Conservation (phyloP, 2,797 vertebrate species). For the Phataginus tetradactyla region DNA sequence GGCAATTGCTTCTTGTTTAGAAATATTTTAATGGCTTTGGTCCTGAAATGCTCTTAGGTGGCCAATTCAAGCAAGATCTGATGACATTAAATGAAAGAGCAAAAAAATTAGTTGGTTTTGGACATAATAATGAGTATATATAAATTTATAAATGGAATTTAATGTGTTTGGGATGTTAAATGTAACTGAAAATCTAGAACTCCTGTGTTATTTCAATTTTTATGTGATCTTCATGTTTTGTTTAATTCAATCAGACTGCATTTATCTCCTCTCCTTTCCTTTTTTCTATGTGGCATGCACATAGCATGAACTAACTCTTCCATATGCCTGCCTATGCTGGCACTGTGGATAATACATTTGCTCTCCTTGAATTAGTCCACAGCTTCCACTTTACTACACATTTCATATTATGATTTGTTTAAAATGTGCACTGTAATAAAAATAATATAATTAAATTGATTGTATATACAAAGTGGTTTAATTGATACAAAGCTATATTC, state of each 20-base stretch:
- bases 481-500: not conserved
- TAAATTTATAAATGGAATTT: not conserved
- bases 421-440: not conserved
- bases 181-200: not conserved
- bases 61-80: slow-evolving; percentile 42
- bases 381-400: not conserved
- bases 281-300: accelerated
- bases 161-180: not conserved
- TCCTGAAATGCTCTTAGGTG: slow-evolving; percentile 18
- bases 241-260: not conserved
- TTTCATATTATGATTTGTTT: not conserved
- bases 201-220: not conserved
- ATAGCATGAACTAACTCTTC: not conserved
- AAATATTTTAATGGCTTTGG: slow-evolving; percentile 68
- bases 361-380: not conserved
- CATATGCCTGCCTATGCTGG: not conserved
- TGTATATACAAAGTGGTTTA: not conserved
- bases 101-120: not conserved
- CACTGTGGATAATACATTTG: not conserved
- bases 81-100: slow-evolving; percentile 6
- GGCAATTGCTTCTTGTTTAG: slow-evolving; percentile 65
- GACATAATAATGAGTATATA: not conserved
- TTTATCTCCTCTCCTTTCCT: not conserved
- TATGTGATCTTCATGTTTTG: not conserved
- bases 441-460: not conserved